phyloP scores from a whole-genome alignment of 2,888 invertebrate genomes.

The Entomobrya multifasciata region DNA sequence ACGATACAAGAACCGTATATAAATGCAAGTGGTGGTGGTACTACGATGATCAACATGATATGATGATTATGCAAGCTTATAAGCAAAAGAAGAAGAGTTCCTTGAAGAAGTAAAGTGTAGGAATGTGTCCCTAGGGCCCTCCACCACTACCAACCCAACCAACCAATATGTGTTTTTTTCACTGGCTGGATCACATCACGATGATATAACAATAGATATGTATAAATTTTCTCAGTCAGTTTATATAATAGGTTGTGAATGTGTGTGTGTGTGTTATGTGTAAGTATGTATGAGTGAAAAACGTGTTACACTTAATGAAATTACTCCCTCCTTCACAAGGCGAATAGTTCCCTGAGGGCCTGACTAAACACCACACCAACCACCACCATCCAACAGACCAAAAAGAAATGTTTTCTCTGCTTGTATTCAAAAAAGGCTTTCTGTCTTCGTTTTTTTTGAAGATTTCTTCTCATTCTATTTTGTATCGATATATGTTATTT shows the following conservation, averaged over 20 bases:
- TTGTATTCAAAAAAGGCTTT: conserved; percentile 34
- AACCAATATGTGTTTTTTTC: conserved; percentile 74
- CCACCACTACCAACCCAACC: conserved; percentile 33
- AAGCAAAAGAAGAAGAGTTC: conserved; percentile 30
- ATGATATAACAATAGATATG: conserved; percentile 9
- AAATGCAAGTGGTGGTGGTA: neutral
- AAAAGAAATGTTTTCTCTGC: conserved; percentile 43
- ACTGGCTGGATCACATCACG: neutral
- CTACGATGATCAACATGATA: neutral
- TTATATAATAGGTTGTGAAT: conserved; percentile 7
- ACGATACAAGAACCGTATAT: too few species aligned
- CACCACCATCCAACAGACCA: conserved; percentile 21
- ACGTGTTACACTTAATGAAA: conserved; percentile 80
- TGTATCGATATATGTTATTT: conserved; percentile 22
- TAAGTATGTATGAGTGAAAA: conserved; percentile 64
- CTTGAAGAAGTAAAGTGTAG: conserved; percentile 48
- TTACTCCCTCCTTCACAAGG: conserved; percentile 78
- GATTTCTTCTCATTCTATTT: neutral
- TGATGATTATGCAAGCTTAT: neutral
- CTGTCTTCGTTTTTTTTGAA: neutral
- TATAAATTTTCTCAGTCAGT: conserved; percentile 7
- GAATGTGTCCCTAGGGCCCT: conserved; percentile 79
- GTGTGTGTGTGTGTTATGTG: neutral
- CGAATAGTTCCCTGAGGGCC: conserved; percentile 79
- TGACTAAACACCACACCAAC: conserved; percentile 37